Conservation (phyloP, 2,888 invertebrate species). For the Tinea semifulvella region DNA sequence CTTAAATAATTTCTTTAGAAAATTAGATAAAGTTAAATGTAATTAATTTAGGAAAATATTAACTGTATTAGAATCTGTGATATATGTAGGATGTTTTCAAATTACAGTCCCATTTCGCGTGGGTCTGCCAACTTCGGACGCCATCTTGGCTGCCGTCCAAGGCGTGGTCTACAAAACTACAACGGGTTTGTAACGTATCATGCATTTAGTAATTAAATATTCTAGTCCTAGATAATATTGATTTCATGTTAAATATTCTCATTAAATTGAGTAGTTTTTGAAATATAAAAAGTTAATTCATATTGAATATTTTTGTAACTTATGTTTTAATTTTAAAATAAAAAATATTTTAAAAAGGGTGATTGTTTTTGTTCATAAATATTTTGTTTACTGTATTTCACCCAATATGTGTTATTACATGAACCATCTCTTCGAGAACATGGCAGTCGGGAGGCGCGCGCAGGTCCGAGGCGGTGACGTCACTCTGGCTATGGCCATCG, state of each 20-base stretch:
- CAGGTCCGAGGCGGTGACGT: slow-evolving; percentile 5
- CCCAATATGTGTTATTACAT: slow-evolving; percentile 64
- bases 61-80: slow-evolving; percentile 54
- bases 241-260: slow-evolving; percentile 1
- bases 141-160: slow-evolving; percentile 63
- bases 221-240: slow-evolving; percentile 11
- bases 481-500: slow-evolving; percentile 6
- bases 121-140: slow-evolving; percentile 48
- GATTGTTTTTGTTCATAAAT: slow-evolving; percentile 32
- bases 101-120: slow-evolving; percentile 67
- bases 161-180: slow-evolving; percentile 67
- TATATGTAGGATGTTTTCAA: slow-evolving; percentile 62
- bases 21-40: slow-evolving; percentile 67
- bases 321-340: slow-evolving; percentile 65
- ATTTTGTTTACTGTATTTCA: slow-evolving; percentile 38
- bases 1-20: slow-evolving; percentile 72
- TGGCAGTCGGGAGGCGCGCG: slow-evolving; percentile 1
- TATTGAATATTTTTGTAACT: slow-evolving; percentile 64
- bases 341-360: slow-evolving; percentile 28
- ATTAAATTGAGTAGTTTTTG: slow-evolving; percentile 1
- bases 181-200: slow-evolving; percentile 69
- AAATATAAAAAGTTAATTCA: slow-evolving; percentile 50
- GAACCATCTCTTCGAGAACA: slow-evolving; percentile 36
- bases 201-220: slow-evolving; percentile 41
- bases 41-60: slow-evolving; percentile 40